Conservation (phyloP, 2,797 vertebrate genomes). For the Enteromius fasciolatus region DNA sequence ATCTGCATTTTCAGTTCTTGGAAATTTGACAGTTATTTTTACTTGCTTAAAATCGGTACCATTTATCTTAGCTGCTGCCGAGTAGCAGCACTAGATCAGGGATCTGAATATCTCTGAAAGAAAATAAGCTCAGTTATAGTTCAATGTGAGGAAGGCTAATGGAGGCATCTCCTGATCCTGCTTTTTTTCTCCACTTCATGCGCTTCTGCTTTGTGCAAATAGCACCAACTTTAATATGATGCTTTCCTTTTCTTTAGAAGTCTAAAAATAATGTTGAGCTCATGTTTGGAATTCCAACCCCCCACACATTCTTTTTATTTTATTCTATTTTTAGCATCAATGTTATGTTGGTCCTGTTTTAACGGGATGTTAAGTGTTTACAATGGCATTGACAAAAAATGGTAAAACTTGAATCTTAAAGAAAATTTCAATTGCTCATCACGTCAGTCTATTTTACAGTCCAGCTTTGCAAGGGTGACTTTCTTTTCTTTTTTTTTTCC, state of each 20-base stretch:
- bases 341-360: conserved; percentile 71
- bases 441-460: conserved; percentile 71
- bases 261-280: conserved; percentile 51
- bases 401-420: conserved; percentile 83
- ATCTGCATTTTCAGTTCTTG: conserved; percentile 56
- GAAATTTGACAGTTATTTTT: conserved; percentile 64
- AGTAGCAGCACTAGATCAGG: conserved; percentile 68
- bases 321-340: conserved; percentile 69
- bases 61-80: conserved; percentile 60
- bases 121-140: conserved; percentile 57
- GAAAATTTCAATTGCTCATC: conserved; percentile 73
- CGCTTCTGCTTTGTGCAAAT: conserved; percentile 66
- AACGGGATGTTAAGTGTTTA: conserved; percentile 81
- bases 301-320: neutral
- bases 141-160: conserved; percentile 66
- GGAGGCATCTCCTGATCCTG: conserved; percentile 55
- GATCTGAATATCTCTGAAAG: conserved; percentile 58
- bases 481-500: conserved; percentile 69
- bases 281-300: conserved; percentile 47
- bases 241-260: conserved; percentile 53
- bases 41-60: conserved; percentile 10
- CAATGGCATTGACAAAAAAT: conserved; percentile 76
- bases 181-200: conserved; percentile 60
- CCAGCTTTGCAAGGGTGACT: conserved; percentile 75
- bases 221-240: conserved; percentile 57